Percentiles rank a stretch among this genome's conserved stretches.
phyloP scores from a whole-genome alignment of 2,888 invertebrate genomes.

The Phrixothrix hirtus region DNA sequence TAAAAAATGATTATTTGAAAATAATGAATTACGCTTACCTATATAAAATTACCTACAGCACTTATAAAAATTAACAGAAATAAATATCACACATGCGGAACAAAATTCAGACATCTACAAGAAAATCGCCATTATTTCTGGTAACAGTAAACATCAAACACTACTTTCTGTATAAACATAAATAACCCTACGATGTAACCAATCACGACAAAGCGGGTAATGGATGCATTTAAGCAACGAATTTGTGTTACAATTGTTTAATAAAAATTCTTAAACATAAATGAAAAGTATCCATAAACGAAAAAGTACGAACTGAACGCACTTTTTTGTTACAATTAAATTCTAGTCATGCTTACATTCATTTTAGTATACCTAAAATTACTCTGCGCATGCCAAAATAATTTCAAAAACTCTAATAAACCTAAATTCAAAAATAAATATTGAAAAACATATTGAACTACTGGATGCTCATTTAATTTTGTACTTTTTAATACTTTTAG shows the following conservation, averaged over 20 bases:
- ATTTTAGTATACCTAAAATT: no score
- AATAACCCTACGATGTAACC: conserved; percentile 18
- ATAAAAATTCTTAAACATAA: neutral
- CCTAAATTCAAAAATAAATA: no score
- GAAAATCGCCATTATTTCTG: conserved; percentile 20
- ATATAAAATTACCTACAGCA: conserved; percentile 3
- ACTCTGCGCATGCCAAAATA: neutral
- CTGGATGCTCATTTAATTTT: no score
- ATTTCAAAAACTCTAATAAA: no score
- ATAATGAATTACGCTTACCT: neutral
- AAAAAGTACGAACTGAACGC: no score
- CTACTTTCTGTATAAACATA: conserved; percentile 9
- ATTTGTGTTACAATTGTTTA: no score
- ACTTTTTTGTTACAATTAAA: no score
- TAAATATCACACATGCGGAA: conserved; percentile 20
- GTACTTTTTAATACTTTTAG: no score
- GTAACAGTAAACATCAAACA: conserved; percentile 13
- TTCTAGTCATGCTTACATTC: no score
- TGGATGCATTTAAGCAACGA: no score
- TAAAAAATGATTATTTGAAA: neutral
- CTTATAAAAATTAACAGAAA: conserved; percentile 4
- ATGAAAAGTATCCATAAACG: neutral
- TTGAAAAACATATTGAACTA: no score
- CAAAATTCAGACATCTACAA: conserved; percentile 9
- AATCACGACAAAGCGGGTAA: conserved; percentile 1